Base-by-base conservation (phyloP, 2,113 vertebrate genomes). In the Odobenus rosmarus region DNA sequence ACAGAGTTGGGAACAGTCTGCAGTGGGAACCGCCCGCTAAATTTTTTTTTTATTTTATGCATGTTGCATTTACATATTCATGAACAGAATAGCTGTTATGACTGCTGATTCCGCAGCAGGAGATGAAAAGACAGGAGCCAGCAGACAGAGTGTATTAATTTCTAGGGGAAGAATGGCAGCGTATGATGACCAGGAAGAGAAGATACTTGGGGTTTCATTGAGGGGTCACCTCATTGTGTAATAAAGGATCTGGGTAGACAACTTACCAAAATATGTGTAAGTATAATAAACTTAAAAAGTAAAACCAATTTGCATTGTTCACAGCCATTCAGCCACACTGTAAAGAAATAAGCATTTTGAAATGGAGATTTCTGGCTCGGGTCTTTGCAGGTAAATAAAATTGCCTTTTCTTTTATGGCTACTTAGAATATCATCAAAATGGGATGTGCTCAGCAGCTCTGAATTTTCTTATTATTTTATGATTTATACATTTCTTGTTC, bases 61-160 rank as follows among this genome's bases (percentile, higher is more conserved):
- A 98, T 92, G 77, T 57, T 49, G 39, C 31, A 99, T 99, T 98
- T 99, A 98, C 98, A 99, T 99, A 99, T 98, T 99, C 98, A 99
- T 99, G 98, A 99, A 98, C 94, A 98, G 96, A 98, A 98, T 98
- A 97, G 98, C 98, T 98, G 98, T 98, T 99, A 98, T 98, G 98
- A 98, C 97, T 95, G 69, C 98, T 94, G 97, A 98, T 98, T 98
- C 98, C 98, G 96, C 96, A 98, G 98, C 97, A 97, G 93, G 97
- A 97, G 98, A 98, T 98, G 98, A 98, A 98, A 98, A 98, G 92
- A 93, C 96, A 98, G 91, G 26, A 97, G 97, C 87, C 83, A 93
- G 97, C 93, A 96, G 83, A 90, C 91, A 98, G 89, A 95, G 87
- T 96, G 83, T 57, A 97, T 89, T 96, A 97, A 95, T 98, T 97